phyloP scores from a whole-genome alignment of 1,140 invertebrate genomes.

The Catajapyx aquilonaris region DNA sequence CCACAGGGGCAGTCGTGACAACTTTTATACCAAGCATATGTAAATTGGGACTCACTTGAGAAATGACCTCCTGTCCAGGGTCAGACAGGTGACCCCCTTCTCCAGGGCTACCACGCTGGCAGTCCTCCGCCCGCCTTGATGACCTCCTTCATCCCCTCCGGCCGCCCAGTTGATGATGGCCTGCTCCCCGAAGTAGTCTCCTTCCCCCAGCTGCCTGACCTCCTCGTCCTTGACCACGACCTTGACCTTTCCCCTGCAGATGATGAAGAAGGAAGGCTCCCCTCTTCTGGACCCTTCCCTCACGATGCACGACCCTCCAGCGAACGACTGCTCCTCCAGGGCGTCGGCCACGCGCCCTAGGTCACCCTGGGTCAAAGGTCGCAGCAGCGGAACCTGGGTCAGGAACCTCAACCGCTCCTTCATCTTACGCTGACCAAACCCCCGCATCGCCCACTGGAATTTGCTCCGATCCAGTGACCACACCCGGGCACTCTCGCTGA shows the following conservation, averaged over 20 bases:
- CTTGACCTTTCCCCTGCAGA: slow-evolving; percentile 83
- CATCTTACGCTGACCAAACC: no score
- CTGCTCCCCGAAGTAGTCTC: slow-evolving; percentile 95
- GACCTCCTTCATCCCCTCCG: no score
- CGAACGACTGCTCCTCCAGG: slow-evolving; percentile 89
- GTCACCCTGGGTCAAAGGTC: slow-evolving; percentile 82
- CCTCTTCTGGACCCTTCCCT: slow-evolving; percentile 91
- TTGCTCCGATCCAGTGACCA: slow-evolving; percentile 97
- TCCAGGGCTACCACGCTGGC: slow-evolving; percentile 96
- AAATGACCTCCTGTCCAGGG: slow-evolving; percentile 94
- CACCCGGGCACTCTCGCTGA: no score
- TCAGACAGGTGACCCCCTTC: slow-evolving; percentile 85
- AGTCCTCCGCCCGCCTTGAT: slow-evolving; percentile 93
- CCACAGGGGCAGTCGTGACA: no score
- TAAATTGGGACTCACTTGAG: no score
- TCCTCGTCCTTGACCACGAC: not conserved
- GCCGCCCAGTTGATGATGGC: slow-evolving; percentile 85
- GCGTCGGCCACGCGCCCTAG: slow-evolving; percentile 97
- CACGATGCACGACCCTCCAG: slow-evolving; percentile 90
- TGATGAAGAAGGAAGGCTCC: slow-evolving; percentile 98
- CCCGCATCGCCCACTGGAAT: slow-evolving; percentile 99
- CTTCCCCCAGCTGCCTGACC: slow-evolving; percentile 69
- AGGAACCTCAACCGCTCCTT: no score
- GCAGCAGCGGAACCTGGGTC: slow-evolving; percentile 97
- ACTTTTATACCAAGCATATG: no score